These are phyloP conservation scores for Caenorhabditis parvicauda DNA, from an alignment of 2,888 invertebrate species.

Conservation along the genomic window DNA sequence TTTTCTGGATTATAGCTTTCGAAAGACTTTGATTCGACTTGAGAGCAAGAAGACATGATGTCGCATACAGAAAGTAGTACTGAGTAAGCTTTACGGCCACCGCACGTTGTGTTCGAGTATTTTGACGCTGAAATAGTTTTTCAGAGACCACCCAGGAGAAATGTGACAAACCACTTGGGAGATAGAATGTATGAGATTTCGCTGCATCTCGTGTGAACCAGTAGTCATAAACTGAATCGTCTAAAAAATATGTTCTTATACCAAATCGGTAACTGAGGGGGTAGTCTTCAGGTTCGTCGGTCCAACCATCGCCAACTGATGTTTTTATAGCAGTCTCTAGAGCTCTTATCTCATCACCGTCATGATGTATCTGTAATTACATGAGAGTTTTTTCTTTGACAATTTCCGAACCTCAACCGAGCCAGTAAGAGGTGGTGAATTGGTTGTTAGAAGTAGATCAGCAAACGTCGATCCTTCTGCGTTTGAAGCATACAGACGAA, in stretches of 20 bases:
- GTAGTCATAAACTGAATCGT: conserved; percentile 14
- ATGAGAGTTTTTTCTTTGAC: neutral
- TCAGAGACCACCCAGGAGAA: neutral
- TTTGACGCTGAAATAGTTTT: conserved; percentile 16
- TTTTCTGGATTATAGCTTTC: conserved; percentile 15
- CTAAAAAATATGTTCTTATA: conserved; percentile 7
- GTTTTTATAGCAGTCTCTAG: conserved; percentile 20
- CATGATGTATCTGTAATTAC: conserved; percentile 6
- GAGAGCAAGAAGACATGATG: conserved; percentile 28
- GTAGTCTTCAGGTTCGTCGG: conserved; percentile 23
- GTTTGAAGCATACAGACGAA: conserved; percentile 21
- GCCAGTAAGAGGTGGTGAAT: conserved; percentile 23
- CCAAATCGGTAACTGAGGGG: conserved; percentile 28
- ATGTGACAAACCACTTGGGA: conserved; percentile 20
- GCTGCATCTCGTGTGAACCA: conserved; percentile 18
- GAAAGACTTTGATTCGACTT: conserved; percentile 22
- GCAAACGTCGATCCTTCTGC: conserved; percentile 21
- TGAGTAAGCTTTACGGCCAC: conserved; percentile 24
- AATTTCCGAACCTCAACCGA: conserved; percentile 17
- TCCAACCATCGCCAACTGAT: conserved; percentile 33
- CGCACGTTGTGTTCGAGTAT: conserved; percentile 27
- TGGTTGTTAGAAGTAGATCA: conserved; percentile 15
- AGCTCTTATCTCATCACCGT: conserved; percentile 6
- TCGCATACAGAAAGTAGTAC: conserved; percentile 41
- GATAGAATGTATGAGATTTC: conserved; percentile 18